These are phyloP conservation scores for Cotesia typhae DNA, from an alignment of 1,140 invertebrate species.

Conservation along the genomic window DNA sequence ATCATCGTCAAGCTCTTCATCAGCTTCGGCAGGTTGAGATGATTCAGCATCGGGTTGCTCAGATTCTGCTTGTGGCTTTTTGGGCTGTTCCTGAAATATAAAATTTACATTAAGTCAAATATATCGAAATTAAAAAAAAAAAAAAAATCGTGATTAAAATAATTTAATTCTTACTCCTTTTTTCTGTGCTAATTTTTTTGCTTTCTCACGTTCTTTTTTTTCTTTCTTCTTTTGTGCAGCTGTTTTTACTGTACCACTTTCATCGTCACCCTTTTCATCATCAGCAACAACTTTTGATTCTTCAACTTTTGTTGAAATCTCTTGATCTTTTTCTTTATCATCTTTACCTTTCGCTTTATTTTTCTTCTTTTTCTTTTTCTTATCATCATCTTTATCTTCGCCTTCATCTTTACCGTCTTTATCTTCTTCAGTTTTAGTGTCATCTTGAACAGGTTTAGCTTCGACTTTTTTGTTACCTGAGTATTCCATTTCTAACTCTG, in stretches of 20 bases:
- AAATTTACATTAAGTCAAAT: neutral
- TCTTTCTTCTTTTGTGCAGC: slow-evolving; percentile 88
- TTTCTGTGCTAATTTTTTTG: slow-evolving; percentile 74
- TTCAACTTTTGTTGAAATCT: slow-evolving; percentile 59
- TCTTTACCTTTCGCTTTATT: slow-evolving; percentile 49
- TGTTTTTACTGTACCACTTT: slow-evolving; percentile 75
- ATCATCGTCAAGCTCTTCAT: slow-evolving; percentile 71
- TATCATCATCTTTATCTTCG: slow-evolving; percentile 44
- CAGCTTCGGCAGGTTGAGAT: slow-evolving; percentile 65
- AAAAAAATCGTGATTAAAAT: neutral
- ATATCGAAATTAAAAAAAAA: slow-evolving; percentile 8
- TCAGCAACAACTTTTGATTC: slow-evolving; percentile 61
- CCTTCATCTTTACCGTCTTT: slow-evolving; percentile 51
- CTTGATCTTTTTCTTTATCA: slow-evolving; percentile 56
- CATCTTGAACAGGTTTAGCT: slow-evolving; percentile 45
- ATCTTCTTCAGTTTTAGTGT: neutral
- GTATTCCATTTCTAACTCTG: slow-evolving; percentile 82
- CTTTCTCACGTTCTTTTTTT: slow-evolving; percentile 85
- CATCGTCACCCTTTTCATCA: slow-evolving; percentile 61
- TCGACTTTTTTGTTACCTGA: slow-evolving; percentile 63
- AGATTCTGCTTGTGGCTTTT: slow-evolving; percentile 56
- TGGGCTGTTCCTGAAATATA: slow-evolving; percentile 52
- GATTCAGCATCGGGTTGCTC: slow-evolving; percentile 55
- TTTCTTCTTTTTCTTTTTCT: slow-evolving; percentile 43
- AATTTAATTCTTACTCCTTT: slow-evolving; percentile 58